Conservation (phyloP, 2,113 vertebrate genomes). For the Sminthopsis crassicaudata region DNA sequence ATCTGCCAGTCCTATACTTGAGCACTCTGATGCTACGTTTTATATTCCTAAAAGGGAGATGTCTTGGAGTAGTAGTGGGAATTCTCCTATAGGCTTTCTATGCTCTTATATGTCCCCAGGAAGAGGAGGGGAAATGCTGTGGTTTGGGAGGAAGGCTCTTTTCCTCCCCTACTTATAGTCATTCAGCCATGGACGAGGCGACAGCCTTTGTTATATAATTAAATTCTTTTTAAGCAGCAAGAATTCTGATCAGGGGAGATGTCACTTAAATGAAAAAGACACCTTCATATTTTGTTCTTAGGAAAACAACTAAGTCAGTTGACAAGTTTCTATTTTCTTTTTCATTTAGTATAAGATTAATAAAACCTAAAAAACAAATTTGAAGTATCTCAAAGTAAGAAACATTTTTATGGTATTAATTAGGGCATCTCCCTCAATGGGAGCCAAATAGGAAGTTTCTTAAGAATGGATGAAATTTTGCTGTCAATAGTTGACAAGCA, state of each 20-base stretch:
- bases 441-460: slow-evolving; percentile 10
- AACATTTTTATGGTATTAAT: background rate
- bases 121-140: background rate
- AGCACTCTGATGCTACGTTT: background rate
- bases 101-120: background rate
- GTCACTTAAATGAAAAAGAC: background rate
- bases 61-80: background rate
- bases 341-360: background rate
- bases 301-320: background rate
- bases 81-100: background rate
- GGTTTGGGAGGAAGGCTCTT: background rate
- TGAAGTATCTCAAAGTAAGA: background rate
- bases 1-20: background rate
- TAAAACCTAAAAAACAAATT: background rate
- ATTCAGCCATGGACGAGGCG: background rate
- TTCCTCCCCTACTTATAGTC: background rate
- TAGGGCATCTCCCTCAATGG: background rate
- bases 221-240: background rate
- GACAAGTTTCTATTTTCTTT: background rate
- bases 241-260: background rate
- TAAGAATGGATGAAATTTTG: slow-evolving; percentile 4
- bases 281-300: background rate
- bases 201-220: background rate
- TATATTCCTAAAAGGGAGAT: background rate
- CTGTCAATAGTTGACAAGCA: background rate